A percentile compares a stretch with the other conserved stretches of the same genome.
Conservation (phyloP, 2,113 vertebrate genomes). For the Noturus placidus region DNA sequence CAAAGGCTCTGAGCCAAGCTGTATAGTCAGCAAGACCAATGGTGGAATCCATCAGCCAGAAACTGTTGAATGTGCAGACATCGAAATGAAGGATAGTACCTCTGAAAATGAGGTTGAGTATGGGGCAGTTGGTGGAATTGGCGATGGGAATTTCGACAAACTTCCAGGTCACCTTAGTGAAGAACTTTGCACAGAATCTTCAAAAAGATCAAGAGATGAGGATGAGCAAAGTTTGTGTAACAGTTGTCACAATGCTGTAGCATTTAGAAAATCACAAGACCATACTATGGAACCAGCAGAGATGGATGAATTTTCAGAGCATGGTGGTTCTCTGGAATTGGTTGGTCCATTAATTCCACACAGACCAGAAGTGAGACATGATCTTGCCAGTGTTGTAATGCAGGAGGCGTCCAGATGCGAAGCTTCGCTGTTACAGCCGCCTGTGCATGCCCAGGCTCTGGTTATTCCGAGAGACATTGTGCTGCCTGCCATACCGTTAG, state of each 20-base stretch:
- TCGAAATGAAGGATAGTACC: conserved; percentile 62
- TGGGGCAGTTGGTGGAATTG: conserved; percentile 74
- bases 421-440: conserved; percentile 59
- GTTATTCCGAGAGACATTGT: conserved; percentile 69
- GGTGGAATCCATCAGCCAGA: conserved; percentile 62
- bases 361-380: conserved; percentile 49
- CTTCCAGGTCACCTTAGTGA: background rate
- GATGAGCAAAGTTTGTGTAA: conserved; percentile 78
- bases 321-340: conserved; percentile 64
- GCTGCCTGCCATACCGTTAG: conserved; percentile 62
- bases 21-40: conserved; percentile 62
- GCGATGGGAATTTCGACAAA: conserved; percentile 33
- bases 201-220: background rate
- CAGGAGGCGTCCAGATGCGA: conserved; percentile 62
- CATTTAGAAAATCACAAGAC: conserved; percentile 57
- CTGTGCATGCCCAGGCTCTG: conserved; percentile 47
- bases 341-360: conserved; percentile 63
- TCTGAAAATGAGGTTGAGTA: conserved; percentile 62
- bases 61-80: conserved; percentile 58
- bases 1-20: conserved; percentile 75
- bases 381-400: conserved; percentile 55
- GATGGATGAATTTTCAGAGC: conserved; percentile 62
- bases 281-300: conserved; percentile 62
- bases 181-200: conserved; percentile 19
- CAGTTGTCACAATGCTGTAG: conserved; percentile 75